Evolutionary conservation across 1,140 invertebrate genomes (phyloP).

Genomic region (Magallana ariakensis): DNA sequence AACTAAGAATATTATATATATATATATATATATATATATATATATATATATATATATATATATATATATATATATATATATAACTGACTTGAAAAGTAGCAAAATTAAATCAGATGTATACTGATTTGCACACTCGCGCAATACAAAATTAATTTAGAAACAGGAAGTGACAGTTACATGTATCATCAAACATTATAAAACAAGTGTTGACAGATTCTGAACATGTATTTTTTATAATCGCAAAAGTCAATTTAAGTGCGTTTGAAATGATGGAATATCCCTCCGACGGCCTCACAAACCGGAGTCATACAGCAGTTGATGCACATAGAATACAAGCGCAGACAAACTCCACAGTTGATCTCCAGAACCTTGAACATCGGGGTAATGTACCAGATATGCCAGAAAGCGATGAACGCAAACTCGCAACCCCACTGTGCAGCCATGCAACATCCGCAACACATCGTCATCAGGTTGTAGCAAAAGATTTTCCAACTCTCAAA

Average conservation of each 20-base stretch:
- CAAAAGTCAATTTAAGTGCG: neutral
- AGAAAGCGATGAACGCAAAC: constrained; percentile 87
- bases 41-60: too few species aligned
- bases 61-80: too few species aligned
- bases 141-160: too few species aligned
- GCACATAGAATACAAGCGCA: constrained; percentile 82
- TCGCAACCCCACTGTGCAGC: constrained; percentile 85
- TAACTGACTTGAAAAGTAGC: too few species aligned
- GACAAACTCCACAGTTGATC: constrained; percentile 84
- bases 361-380: constrained; percentile 68
- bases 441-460: constrained; percentile 84
- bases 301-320: constrained; percentile 80
- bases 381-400: constrained; percentile 77
- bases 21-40: too few species aligned
- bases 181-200: too few species aligned
- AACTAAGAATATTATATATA: too few species aligned
- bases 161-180: too few species aligned
- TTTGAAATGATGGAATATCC: constrained; percentile 43
- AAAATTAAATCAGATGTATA: too few species aligned
- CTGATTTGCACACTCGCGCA: too few species aligned
- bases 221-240: too few species aligned
- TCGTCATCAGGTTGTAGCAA: constrained; percentile 86
- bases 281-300: constrained; percentile 41
- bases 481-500: constrained; percentile 85
- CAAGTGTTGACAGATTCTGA: too few species aligned